Conservation (phyloP, 2,113 vertebrate genomes). For the Crotophaga sulcirostris region DNA sequence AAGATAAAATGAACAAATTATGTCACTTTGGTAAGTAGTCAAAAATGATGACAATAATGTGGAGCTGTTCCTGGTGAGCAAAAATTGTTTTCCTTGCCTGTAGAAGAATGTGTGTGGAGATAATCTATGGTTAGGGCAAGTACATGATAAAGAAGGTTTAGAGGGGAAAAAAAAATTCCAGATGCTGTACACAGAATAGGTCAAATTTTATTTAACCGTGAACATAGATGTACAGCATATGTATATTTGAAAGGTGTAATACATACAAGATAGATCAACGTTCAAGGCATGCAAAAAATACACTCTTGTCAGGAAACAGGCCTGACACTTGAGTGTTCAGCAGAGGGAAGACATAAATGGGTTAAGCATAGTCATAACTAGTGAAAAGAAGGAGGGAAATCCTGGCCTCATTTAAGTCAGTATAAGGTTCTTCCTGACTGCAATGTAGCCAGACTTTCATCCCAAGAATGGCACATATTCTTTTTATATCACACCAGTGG, state of each 20-base stretch:
- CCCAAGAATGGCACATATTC: slow-evolving; percentile 17
- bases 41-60: not conserved
- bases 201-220: not conserved
- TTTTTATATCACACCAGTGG: slow-evolving; percentile 69
- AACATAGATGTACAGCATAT: not conserved
- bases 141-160: not conserved
- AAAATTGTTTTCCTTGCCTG: not conserved
- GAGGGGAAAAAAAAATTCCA: not conserved
- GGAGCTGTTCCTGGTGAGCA: slow-evolving; percentile 28
- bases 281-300: not conserved
- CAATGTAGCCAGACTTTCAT: slow-evolving; percentile 28
- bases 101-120: not conserved
- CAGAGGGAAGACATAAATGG: slow-evolving; percentile 14
- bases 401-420: slow-evolving; percentile 10
- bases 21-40: slow-evolving; percentile 78
- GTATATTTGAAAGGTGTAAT: not conserved
- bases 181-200: not conserved
- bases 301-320: not conserved
- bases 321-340: not conserved
- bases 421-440: slow-evolving; percentile 6
- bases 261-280: not conserved
- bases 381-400: slow-evolving; percentile 29
- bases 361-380: not conserved
- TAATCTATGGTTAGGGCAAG: not conserved
- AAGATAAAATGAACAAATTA: slow-evolving; percentile 81